Evolutionary conservation across 2,888 invertebrate genomes (phyloP).

Genomic region (Scelioninae gen. 1): DNA sequence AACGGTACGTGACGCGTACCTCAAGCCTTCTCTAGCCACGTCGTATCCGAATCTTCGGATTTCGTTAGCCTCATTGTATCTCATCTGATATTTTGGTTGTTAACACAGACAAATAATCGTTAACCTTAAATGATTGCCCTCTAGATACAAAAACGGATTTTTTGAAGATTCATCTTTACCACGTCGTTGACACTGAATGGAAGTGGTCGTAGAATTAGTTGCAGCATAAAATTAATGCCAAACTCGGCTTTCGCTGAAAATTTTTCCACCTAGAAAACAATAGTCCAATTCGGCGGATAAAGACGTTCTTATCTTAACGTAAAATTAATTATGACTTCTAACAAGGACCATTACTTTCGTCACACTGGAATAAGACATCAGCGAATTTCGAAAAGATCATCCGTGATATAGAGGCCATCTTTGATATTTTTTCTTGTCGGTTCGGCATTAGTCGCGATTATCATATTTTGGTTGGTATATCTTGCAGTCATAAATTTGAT

Average conservation of each 20-base stretch:
- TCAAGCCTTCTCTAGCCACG: slow-evolving; percentile 49
- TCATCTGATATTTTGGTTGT: slow-evolving; percentile 64
- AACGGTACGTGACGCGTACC: slow-evolving; percentile 66
- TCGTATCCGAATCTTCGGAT: slow-evolving; percentile 64
- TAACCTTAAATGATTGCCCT: slow-evolving; percentile 63
- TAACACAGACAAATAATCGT: slow-evolving; percentile 69
- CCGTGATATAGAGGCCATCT: slow-evolving; percentile 65
- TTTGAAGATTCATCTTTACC: slow-evolving; percentile 69
- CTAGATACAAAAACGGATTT: slow-evolving; percentile 58
- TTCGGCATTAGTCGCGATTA: slow-evolving; percentile 83
- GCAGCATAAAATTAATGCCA: slow-evolving; percentile 53
- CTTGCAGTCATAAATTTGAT: slow-evolving; percentile 84
- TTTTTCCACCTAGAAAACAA: slow-evolving; percentile 50
- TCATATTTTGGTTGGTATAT: slow-evolving; percentile 83
- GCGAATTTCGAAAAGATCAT: slow-evolving; percentile 63
- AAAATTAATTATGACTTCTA: slow-evolving; percentile 67
- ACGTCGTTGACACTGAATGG: slow-evolving; percentile 63
- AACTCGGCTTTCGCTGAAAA: slow-evolving; percentile 23
- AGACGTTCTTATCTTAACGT: slow-evolving; percentile 57
- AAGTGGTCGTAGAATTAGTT: slow-evolving; percentile 46
- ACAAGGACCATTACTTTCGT: slow-evolving; percentile 62
- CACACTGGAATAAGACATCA: slow-evolving; percentile 67
- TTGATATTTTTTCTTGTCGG: slow-evolving; percentile 73
- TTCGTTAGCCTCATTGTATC: slow-evolving; percentile 66
- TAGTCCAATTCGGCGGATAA: slow-evolving; percentile 37